A percentile compares a stretch with the other conserved stretches of the same genome.
phyloP scores from a whole-genome alignment of 2,888 invertebrate genomes.

The Drosophila paracracens region DNA sequence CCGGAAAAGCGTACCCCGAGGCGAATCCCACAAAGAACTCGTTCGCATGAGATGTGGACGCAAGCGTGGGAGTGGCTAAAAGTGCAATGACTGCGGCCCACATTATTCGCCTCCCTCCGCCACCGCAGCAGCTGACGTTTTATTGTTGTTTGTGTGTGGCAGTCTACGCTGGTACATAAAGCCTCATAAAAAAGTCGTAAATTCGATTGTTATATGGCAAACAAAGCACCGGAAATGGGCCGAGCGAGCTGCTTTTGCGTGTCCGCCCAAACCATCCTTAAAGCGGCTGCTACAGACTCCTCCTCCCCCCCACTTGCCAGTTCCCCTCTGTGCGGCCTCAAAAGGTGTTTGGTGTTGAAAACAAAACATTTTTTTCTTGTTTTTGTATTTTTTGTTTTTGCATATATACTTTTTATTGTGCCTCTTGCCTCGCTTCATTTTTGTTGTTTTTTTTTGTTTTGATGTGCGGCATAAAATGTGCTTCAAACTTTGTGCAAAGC shows the following conservation, averaged over 20 bases:
- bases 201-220: slow-evolving; percentile 76
- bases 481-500: slow-evolving; percentile 63
- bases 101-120: not conserved
- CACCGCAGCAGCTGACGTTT: slow-evolving; percentile 60
- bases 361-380: slow-evolving; percentile 59
- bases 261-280: not conserved
- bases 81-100: slow-evolving; percentile 73
- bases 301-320: too few relatives aligned
- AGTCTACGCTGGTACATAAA: slow-evolving; percentile 59
- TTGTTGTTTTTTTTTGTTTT: slow-evolving; percentile 23
- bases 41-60: slow-evolving; percentile 30
- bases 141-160: slow-evolving; percentile 61
- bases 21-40: slow-evolving; percentile 64
- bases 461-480: slow-evolving; percentile 62
- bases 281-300: not conserved
- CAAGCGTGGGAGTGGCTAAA: slow-evolving; percentile 47
- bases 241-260: slow-evolving; percentile 39
- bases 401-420: slow-evolving; percentile 50
- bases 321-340: slow-evolving; percentile 41
- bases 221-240: slow-evolving; percentile 75
- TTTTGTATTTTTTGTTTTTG: slow-evolving; percentile 33
- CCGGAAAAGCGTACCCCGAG: slow-evolving; percentile 71
- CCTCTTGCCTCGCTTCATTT: slow-evolving; percentile 27
- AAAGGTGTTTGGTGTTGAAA: slow-evolving; percentile 77
- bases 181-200: slow-evolving; percentile 76